Evolutionary conservation across 2,888 invertebrate genomes (phyloP), one percentile per base, ranked within the genome.

Genomic region (Sarcophaga variegata): DNA sequence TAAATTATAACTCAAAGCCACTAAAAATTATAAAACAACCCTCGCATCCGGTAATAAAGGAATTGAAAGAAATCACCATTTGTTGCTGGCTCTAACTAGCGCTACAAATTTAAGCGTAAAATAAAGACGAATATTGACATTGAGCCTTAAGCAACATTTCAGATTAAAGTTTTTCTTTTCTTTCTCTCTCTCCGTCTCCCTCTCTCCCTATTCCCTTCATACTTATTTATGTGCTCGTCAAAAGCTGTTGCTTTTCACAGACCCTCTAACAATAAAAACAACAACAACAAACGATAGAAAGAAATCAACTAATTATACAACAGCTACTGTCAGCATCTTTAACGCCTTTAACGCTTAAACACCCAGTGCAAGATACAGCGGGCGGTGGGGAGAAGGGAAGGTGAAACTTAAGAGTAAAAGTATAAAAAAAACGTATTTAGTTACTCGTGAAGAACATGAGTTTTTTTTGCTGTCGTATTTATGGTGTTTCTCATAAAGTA

Each of bases 231-330:
- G 5, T 27, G 17, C 25, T 17, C 27, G 17, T 20, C 62, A 79
- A 64, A 80, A 76, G 64, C 71, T 82, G 76, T 82, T 82, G 81
- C 81, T 82, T 76, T 76, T 75, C 59, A 69, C 22, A 66, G 20
- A 12, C 12, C 4, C 66, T 71, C 25, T 6, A 17, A 71, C 37
- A 37, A 37, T 1, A 37, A 60, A 1, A 8, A 37, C 37, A 37
- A 37, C 37, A 37, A 37, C 37, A 17, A 69, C 5, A 12, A 66
- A 64, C 45, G 27, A 71, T 11, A 47, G 70, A 10, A 69, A 72
- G 37, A 70, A 64, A 81, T 76, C 70, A 70, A 76, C 70, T 81
- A 81, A 81, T 81, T 81, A 81, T 76, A 75, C 69, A 54, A 75
- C 69, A 54, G 54, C 54, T 17, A 54, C 14, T 17, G 54, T 17